phyloP scores from a whole-genome alignment of 2,888 invertebrate species.

The Drosophila nr. perissopoda region DNA sequence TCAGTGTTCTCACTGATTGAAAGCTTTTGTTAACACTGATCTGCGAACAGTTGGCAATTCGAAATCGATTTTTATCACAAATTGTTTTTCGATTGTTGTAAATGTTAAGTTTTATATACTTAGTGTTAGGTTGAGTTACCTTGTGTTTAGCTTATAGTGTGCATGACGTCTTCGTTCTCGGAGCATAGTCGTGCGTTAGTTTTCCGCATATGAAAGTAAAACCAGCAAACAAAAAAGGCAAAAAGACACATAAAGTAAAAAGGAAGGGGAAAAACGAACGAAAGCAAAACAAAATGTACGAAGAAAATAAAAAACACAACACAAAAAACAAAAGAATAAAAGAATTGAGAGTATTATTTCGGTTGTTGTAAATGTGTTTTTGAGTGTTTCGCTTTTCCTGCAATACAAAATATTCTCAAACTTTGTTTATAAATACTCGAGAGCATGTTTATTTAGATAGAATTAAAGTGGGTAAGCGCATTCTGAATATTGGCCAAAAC shows the following conservation, averaged over 20 bases:
- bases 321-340: slow-evolving; percentile 34
- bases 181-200: slow-evolving; percentile 89
- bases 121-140: slow-evolving; percentile 86
- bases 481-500: slow-evolving; percentile 24
- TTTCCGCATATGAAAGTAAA: slow-evolving; percentile 85
- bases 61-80: slow-evolving; percentile 21
- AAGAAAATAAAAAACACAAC: slow-evolving; percentile 66
- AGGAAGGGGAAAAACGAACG: slow-evolving; percentile 33
- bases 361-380: slow-evolving; percentile 50
- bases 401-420: slow-evolving; percentile 26
- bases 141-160: slow-evolving; percentile 95
- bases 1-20: slow-evolving; percentile 47
- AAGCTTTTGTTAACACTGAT: slow-evolving; percentile 19
- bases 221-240: slow-evolving; percentile 80
- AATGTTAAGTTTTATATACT: slow-evolving; percentile 20
- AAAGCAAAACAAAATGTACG: slow-evolving; percentile 40
- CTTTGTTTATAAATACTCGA: slow-evolving; percentile 61
- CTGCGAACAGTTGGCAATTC: slow-evolving; percentile 7
- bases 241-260: slow-evolving; percentile 54
- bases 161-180: slow-evolving; percentile 94
- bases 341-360: slow-evolving; percentile 67
- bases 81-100: slow-evolving; percentile 10
- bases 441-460: slow-evolving; percentile 73
- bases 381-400: slow-evolving; percentile 26
- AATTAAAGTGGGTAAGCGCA: slow-evolving; percentile 70